A percentile compares a stretch with the other conserved stretches of the same genome.
Conservation (phyloP, 1,140 invertebrate species). For the Drosophila melanica region DNA sequence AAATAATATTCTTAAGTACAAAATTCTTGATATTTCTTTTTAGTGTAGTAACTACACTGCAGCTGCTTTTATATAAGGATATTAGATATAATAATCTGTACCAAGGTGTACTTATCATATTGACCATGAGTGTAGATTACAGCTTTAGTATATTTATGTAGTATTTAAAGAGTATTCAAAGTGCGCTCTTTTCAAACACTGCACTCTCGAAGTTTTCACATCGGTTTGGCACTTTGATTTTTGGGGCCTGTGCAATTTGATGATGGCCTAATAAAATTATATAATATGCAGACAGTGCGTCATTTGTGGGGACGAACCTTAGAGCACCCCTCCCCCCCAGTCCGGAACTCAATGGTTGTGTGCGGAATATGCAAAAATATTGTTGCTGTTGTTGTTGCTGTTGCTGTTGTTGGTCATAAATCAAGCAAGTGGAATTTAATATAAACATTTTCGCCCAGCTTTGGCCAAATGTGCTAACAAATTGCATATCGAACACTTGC, state of each 20-base stretch:
- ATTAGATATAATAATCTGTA: too few relatives aligned
- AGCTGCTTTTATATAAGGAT: too few relatives aligned
- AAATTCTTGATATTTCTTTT: too few relatives aligned
- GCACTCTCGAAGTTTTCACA: slow-evolving; percentile 25
- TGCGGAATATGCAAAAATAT: slow-evolving; percentile 13
- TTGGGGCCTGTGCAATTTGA: slow-evolving; percentile 35
- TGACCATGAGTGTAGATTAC: not conserved
- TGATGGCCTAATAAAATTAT: slow-evolving; percentile 70
- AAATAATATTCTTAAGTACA: too few relatives aligned
- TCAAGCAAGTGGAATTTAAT: slow-evolving; percentile 35
- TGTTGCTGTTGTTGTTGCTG: not conserved
- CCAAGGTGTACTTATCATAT: too few relatives aligned
- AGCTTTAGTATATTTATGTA: not conserved
- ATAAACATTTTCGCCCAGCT: slow-evolving; percentile 5
- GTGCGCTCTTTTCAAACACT: not conserved
- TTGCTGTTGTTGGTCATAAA: not conserved
- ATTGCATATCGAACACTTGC: slow-evolving; percentile 49
- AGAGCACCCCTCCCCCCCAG: not conserved
- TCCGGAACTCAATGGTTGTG: not conserved
- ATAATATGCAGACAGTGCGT: slow-evolving; percentile 5
- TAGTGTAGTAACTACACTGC: too few relatives aligned
- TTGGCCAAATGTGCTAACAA: slow-evolving; percentile 35
- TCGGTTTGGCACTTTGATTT: slow-evolving; percentile 30
- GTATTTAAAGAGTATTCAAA: not conserved
- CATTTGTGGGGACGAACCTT: not conserved